Percentiles rank a stretch among this genome's conserved stretches.
Conservation (phyloP, 1,140 invertebrate species). For the Dryas iulia region DNA sequence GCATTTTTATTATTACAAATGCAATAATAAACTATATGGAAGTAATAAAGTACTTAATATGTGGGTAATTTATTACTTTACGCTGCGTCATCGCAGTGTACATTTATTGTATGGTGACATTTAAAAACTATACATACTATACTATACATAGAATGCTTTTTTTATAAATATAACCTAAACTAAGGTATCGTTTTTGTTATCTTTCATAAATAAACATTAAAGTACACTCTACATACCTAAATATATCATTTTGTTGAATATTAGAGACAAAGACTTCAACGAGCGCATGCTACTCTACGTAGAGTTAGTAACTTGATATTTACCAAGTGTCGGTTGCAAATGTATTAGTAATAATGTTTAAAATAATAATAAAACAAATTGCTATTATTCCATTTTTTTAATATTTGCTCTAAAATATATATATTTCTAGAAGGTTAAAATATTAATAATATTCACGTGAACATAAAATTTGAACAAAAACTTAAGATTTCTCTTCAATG, state of each 20-base stretch:
- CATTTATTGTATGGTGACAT: slow-evolving; percentile 18
- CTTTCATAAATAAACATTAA: not conserved
- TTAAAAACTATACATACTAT: not conserved
- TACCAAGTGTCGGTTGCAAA: not conserved
- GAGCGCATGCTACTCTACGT: not conserved
- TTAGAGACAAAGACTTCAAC: slow-evolving; percentile 17
- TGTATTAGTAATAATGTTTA: not conserved
- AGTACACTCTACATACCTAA: no score
- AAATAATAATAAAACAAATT: no score
- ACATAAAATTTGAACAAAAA: no score
- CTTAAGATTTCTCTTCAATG: no score
- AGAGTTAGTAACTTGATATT: not conserved
- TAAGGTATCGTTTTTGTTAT: not conserved
- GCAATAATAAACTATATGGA: slow-evolving; percentile 23
- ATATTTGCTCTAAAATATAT: not conserved
- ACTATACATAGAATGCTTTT: no score
- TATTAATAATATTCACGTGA: no score
- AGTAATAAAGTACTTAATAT: slow-evolving; percentile 25
- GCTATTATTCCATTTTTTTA: no score
- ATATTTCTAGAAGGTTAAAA: no score
- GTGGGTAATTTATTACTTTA: slow-evolving; percentile 19
- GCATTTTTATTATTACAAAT: slow-evolving; percentile 24
- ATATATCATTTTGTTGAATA: not conserved
- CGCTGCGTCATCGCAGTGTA: slow-evolving; percentile 16
- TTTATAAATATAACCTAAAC: not conserved